Percentiles rank a stretch among this genome's conserved stretches.
Evolutionary conservation across 2,888 invertebrate species (phyloP).

Genomic region (Campoplex capitator): DNA sequence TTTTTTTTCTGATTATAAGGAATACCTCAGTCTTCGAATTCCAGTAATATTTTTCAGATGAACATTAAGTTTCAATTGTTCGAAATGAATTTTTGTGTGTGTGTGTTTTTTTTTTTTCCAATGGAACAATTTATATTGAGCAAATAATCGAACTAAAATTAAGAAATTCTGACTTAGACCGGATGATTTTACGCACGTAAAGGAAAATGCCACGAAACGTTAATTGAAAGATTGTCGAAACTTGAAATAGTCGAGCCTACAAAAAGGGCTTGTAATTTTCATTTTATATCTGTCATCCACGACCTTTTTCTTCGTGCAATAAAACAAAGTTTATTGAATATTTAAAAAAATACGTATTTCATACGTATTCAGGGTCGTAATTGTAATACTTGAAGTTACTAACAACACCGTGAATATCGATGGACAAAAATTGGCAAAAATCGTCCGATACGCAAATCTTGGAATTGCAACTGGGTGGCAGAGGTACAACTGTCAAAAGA

Average conservation of each 20-base stretch:
- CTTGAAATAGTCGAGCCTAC: not conserved
- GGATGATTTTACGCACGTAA: not conserved
- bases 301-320: not conserved
- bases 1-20: not conserved
- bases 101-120: not conserved
- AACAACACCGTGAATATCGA: slow-evolving; percentile 81
- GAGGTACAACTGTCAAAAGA: slow-evolving; percentile 77
- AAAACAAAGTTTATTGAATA: not conserved
- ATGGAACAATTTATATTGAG: not conserved
- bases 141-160: not conserved
- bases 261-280: not conserved
- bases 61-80: not conserved
- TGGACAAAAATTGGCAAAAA: slow-evolving; percentile 81
- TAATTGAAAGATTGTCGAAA: not conserved
- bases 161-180: not conserved
- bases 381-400: slow-evolving; percentile 76
- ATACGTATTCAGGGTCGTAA: slow-evolving; percentile 44
- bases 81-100: not conserved
- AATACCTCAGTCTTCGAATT: not conserved
- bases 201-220: not conserved
- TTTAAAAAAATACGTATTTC: slow-evolving; percentile 8
- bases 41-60: not conserved
- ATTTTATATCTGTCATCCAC: not conserved
- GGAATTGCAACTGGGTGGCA: slow-evolving; percentile 77
- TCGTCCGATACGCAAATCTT: slow-evolving; percentile 80